Conservation (phyloP, 2,797 vertebrate genomes). For the Sternarchorhynchus goeldii region DNA sequence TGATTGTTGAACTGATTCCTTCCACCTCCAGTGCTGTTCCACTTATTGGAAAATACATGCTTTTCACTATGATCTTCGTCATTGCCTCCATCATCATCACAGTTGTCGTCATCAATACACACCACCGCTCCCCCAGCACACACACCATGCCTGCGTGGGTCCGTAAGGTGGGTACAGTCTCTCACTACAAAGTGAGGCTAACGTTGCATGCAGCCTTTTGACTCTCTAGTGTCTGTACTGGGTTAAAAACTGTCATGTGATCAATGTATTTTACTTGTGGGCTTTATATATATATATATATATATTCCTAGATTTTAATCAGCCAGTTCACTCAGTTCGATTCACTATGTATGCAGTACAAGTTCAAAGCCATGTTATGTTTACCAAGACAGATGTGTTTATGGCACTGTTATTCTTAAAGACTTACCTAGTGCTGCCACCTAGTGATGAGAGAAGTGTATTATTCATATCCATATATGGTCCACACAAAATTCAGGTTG, state of each 20-base stretch:
- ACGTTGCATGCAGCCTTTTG: background rate
- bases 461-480: background rate
- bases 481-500: too few relatives aligned
- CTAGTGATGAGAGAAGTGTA: constrained; percentile 1
- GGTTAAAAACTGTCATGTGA: too few relatives aligned
- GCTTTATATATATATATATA: too few relatives aligned
- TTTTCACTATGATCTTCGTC: constrained; percentile 98
- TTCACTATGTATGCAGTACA: too few relatives aligned
- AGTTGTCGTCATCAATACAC: constrained; percentile 94
- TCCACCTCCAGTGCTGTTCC: constrained; percentile 96
- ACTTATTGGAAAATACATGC: constrained; percentile 97
- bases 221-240: background rate
- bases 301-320: too few relatives aligned
- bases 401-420: background rate
- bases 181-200: background rate
- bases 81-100: constrained; percentile 96
- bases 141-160: constrained; percentile 94
- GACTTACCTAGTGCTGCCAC: constrained; percentile 23
- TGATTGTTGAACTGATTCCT: constrained; percentile 95
- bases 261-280: too few relatives aligned
- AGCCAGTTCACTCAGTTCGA: too few relatives aligned
- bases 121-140: constrained; percentile 96
- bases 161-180: constrained; percentile 81
- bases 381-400: too few relatives aligned
- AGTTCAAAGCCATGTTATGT: too few relatives aligned